These are phyloP conservation scores for Asarcornis scutulata DNA, from an alignment of 2,113 vertebrate genomes.

Conservation along the genomic window DNA sequence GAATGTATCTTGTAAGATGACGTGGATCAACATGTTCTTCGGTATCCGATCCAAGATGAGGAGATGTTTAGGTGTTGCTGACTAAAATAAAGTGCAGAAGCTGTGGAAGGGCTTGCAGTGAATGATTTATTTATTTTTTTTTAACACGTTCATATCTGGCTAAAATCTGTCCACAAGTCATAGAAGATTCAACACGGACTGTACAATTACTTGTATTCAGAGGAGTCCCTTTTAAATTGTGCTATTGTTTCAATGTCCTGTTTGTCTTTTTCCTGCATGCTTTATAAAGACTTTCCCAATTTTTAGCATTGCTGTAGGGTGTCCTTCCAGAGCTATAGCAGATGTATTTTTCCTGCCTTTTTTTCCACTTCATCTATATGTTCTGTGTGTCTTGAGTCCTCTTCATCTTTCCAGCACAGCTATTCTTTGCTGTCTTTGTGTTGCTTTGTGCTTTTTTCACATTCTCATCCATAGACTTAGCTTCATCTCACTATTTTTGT, in stretches of 20 bases:
- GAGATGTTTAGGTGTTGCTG: conserved; percentile 39
- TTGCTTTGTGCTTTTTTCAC: background rate
- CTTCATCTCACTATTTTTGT: background rate
- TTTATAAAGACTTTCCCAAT: background rate
- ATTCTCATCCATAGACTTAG: background rate
- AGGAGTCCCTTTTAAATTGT: background rate
- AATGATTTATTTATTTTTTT: background rate
- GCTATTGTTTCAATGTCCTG: background rate
- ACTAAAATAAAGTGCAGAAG: conserved; percentile 19
- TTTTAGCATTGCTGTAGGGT: background rate
- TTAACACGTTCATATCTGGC: background rate
- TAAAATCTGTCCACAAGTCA: background rate
- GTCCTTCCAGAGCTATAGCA: background rate
- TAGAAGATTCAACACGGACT: background rate
- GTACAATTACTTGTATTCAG: background rate
- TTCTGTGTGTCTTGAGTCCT: background rate
- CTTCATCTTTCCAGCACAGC: background rate
- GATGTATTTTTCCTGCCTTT: background rate
- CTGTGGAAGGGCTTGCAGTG: conserved; percentile 12
- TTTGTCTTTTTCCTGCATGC: background rate
- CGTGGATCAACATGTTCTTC: background rate
- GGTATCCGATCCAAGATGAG: background rate
- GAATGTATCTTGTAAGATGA: background rate
- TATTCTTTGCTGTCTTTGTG: background rate
- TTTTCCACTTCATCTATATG: background rate